These are phyloP conservation scores for Hypselothyrea guttata DNA, from an alignment of 2,888 invertebrate genomes.

Conservation along the genomic window DNA sequence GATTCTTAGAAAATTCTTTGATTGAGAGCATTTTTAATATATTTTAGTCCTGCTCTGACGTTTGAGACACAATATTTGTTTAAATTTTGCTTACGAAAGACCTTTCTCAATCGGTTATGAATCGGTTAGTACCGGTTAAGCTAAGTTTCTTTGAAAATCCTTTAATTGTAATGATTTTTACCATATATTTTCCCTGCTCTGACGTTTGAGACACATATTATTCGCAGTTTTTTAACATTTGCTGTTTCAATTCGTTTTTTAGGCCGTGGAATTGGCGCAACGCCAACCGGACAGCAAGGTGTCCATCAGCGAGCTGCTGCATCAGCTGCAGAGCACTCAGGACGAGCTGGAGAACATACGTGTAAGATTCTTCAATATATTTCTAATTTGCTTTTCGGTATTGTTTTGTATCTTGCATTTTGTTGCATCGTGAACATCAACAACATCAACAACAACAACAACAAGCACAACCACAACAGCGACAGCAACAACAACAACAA, in stretches of 20 bases:
- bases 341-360: constrained; percentile 93
- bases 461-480: constrained; percentile 16
- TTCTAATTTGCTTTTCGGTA: constrained; percentile 80
- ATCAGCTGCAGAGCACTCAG: constrained; percentile 92
- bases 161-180: too few species aligned
- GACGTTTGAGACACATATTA: too few species aligned
- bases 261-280: constrained; percentile 84
- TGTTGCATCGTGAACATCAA: constrained; percentile 74
- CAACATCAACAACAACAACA: constrained; percentile 13
- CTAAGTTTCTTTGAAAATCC: too few species aligned
- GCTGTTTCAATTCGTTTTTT: constrained; percentile 15
- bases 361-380: constrained; percentile 85
- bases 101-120: too few species aligned
- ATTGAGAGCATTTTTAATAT: too few species aligned
- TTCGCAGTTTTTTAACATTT: too few species aligned
- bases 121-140: too few species aligned
- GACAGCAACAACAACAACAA: constrained; percentile 21
- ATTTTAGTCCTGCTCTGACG: too few species aligned
- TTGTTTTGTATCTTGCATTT: constrained; percentile 82
- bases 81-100: too few species aligned
- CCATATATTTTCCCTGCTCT: too few species aligned
- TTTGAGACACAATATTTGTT: too few species aligned
- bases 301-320: constrained; percentile 91
- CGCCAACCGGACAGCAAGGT: constrained; percentile 87
- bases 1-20: too few species aligned